phyloP scores from a whole-genome alignment of 2,797 vertebrate genomes.

The Pangasius sanitwongsei region DNA sequence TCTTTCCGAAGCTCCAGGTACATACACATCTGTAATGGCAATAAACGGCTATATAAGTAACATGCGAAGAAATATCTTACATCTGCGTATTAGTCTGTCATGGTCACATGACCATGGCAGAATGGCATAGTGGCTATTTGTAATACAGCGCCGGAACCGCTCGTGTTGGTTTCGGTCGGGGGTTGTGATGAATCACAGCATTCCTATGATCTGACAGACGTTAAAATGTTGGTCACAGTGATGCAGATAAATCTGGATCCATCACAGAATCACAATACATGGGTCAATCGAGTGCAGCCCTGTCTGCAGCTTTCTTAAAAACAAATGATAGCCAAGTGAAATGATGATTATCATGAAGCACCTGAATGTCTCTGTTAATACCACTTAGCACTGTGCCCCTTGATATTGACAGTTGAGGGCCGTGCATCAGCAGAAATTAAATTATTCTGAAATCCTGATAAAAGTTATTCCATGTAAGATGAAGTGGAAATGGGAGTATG shows the following conservation, averaged over 20 bases:
- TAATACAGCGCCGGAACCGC: background rate
- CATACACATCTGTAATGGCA: background rate
- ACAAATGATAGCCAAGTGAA: background rate
- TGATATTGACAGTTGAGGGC: background rate
- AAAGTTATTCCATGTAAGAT: slow-evolving; percentile 7
- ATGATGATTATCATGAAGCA: background rate
- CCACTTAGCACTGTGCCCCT: background rate
- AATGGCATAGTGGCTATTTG: background rate
- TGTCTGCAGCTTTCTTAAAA: background rate
- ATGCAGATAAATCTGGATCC: background rate
- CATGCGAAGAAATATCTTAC: background rate
- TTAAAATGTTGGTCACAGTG: background rate
- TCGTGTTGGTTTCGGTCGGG: background rate
- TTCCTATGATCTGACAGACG: background rate
- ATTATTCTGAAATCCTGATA: slow-evolving; percentile 11
- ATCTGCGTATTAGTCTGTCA: background rate
- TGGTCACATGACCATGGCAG: background rate
- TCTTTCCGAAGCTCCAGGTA: background rate
- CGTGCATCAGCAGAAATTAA: background rate
- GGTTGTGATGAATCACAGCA: background rate
- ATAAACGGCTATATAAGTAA: background rate
- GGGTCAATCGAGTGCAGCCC: background rate
- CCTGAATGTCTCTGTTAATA: background rate
- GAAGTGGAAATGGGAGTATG: slow-evolving; percentile 64
- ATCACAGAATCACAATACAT: background rate